phyloP scores from a whole-genome alignment of 2,797 vertebrate genomes.

The Mus spretus region DNA sequence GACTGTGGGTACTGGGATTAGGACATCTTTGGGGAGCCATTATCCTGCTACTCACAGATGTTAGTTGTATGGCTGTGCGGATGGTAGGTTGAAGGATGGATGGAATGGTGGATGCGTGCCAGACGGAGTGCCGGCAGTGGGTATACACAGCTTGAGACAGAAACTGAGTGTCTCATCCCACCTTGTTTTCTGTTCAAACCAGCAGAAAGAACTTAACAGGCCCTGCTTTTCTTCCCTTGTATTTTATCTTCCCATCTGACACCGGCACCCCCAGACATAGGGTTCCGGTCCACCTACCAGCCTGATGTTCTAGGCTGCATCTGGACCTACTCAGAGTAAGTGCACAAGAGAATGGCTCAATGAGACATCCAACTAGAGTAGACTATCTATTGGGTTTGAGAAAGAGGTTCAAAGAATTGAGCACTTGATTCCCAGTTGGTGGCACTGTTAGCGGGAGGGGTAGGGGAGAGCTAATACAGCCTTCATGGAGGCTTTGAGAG shows the following conservation, averaged over 20 bases:
- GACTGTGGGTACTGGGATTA: background rate
- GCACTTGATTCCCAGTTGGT: background rate
- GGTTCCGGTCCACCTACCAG: background rate
- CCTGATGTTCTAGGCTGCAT: background rate
- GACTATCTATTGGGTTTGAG: background rate
- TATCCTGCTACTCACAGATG: background rate
- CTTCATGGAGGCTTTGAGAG: background rate
- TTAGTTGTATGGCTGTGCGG: background rate
- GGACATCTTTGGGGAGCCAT: slow-evolving; percentile 4
- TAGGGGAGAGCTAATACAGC: too few species aligned
- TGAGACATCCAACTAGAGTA: background rate
- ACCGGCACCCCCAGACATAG: background rate
- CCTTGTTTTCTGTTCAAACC: background rate
- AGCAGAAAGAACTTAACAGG: background rate
- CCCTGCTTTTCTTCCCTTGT: background rate
- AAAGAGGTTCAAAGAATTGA: background rate
- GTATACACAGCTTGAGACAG: background rate
- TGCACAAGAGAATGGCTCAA: background rate
- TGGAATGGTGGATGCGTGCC: background rate
- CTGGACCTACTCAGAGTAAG: background rate
- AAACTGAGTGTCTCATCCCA: background rate
- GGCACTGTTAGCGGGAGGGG: background rate
- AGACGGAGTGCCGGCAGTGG: background rate
- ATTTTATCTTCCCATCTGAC: background rate
- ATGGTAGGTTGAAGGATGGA: too few species aligned